phyloP scores from a whole-genome alignment of 2,888 invertebrate species.

The Synanthedon formicaeformis region DNA sequence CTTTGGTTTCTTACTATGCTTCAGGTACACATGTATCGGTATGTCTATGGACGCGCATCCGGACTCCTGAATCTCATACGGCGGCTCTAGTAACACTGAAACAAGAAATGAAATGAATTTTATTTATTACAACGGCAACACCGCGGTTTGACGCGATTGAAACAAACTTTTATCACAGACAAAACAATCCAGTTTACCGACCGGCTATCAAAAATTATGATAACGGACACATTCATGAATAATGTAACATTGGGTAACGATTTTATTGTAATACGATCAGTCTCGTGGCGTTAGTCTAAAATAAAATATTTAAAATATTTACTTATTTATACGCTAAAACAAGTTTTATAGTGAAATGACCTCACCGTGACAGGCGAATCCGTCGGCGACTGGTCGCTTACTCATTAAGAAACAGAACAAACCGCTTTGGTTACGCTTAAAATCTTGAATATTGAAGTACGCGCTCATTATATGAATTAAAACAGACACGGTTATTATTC shows the following conservation, averaged over 20 bases:
- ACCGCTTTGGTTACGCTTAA: background rate
- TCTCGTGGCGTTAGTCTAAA: background rate
- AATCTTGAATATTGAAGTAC: no score
- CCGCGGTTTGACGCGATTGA: background rate
- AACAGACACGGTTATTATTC: no score
- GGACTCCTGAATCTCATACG: slow-evolving; percentile 65
- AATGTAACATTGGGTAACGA: background rate
- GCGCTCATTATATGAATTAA: no score
- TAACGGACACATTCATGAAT: background rate
- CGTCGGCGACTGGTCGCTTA: background rate
- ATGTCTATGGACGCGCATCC: slow-evolving; percentile 59
- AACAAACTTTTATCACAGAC: background rate
- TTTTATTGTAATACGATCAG: background rate
- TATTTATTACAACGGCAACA: background rate
- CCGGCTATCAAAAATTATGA: background rate
- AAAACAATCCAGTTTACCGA: background rate
- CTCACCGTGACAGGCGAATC: background rate
- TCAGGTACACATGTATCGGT: slow-evolving; percentile 62
- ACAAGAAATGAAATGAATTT: background rate
- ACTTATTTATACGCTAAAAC: slow-evolving; percentile 1
- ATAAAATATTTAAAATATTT: slow-evolving; percentile 1
- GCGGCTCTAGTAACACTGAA: slow-evolving; percentile 62
- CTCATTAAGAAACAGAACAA: background rate
- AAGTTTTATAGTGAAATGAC: slow-evolving; percentile 1
- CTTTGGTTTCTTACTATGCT: slow-evolving; percentile 51